Conservation (phyloP, 2,797 vertebrate genomes). For the Huso huso region DNA sequence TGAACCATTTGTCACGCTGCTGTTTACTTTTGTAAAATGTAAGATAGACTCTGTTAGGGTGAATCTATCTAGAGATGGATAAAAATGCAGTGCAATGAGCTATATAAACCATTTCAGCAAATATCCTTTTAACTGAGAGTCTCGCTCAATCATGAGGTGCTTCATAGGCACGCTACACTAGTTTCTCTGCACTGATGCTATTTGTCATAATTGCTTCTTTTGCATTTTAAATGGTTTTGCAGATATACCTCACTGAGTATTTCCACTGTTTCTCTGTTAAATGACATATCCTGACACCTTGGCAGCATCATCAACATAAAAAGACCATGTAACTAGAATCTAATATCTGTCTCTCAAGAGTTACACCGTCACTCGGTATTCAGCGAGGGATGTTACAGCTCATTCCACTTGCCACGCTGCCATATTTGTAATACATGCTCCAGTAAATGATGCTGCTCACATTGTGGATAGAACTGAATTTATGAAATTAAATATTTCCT, state of each 20-base stretch:
- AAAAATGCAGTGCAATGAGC: neutral
- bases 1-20: too few species aligned
- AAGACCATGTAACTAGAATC: neutral
- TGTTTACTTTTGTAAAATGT: too few species aligned
- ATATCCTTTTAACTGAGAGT: conserved; percentile 3
- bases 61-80: too few species aligned
- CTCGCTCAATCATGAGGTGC: neutral
- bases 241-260: neutral
- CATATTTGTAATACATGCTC: neutral
- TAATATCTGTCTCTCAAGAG: neutral
- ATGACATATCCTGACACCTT: conserved; percentile 5
- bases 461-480: neutral
- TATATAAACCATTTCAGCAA: neutral
- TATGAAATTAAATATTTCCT: neutral
- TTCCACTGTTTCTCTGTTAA: neutral
- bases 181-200: neutral
- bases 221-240: neutral
- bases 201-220: neutral
- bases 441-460: neutral
- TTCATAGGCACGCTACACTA: neutral
- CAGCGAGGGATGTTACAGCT: conserved; percentile 4
- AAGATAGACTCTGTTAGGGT: too few species aligned
- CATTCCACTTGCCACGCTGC: neutral
- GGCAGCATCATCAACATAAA: neutral
- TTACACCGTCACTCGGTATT: neutral